Percentiles rank a stretch among this genome's conserved stretches.
These are phyloP conservation scores for Calliphora vomitoria DNA, from an alignment of 2,888 invertebrate genomes.

Conservation along the genomic window DNA sequence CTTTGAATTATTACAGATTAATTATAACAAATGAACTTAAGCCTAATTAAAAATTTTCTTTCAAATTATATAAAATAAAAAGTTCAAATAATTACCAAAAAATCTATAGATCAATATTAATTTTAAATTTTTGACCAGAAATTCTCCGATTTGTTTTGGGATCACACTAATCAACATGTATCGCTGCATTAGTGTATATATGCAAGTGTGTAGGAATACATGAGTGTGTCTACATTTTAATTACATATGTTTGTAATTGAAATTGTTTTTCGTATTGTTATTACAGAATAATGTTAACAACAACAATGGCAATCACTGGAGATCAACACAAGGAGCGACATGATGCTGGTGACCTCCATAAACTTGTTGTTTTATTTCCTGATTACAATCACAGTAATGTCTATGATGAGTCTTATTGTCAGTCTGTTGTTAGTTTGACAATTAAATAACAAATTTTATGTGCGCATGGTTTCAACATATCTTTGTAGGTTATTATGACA, in stretches of 20 bases:
- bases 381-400: conserved; percentile 32
- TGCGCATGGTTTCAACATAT: not conserved
- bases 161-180: no score
- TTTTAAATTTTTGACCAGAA: no score
- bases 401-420: conserved; percentile 26
- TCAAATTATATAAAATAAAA: no score
- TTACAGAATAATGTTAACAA: conserved; percentile 38
- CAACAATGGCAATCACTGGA: conserved; percentile 15
- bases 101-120: no score
- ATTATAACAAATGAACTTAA: no score
- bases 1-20: no score
- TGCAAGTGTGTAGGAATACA: not conserved
- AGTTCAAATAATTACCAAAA: not conserved
- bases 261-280: conserved; percentile 39
- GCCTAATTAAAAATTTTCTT: no score
- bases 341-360: conserved; percentile 33
- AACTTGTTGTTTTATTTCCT: conserved; percentile 31
- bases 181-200: not conserved
- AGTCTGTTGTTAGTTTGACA: conserved; percentile 32
- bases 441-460: conserved; percentile 20
- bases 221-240: conserved; percentile 23
- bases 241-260: conserved; percentile 41
- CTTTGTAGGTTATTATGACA: not conserved
- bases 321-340: conserved; percentile 16
- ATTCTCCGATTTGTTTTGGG: no score